Evolutionary conservation across 2,888 invertebrate genomes (phyloP).

Genomic region (Thecophora atra): DNA sequence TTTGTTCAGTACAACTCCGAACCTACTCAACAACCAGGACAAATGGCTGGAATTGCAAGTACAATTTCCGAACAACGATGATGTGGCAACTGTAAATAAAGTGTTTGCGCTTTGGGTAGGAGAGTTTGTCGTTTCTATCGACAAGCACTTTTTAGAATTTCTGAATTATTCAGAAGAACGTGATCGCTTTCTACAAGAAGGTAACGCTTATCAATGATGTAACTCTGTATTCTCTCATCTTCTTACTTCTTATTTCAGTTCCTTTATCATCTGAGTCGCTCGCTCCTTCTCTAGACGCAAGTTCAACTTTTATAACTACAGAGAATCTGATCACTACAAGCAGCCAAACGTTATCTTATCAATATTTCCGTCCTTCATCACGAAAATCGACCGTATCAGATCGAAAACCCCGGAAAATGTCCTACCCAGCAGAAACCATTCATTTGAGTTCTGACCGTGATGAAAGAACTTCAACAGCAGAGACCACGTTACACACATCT

Average conservation of each 20-base stretch:
- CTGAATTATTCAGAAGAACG: constrained; percentile 47
- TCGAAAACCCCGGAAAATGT: constrained; percentile 51
- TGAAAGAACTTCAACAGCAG: constrained; percentile 48
- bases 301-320: background rate
- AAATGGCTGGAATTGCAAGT: constrained; percentile 59
- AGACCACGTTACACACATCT: constrained; percentile 27
- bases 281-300: background rate
- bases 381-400: constrained; percentile 50
- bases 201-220: background rate
- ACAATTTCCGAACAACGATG: constrained; percentile 44
- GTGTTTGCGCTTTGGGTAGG: constrained; percentile 58
- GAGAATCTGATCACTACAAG: background rate
- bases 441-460: constrained; percentile 65
- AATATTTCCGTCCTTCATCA: constrained; percentile 49
- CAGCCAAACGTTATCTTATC: constrained; percentile 29
- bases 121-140: constrained; percentile 50
- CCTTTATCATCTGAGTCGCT: background rate
- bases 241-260: background rate
- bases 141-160: constrained; percentile 56
- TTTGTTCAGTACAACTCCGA: constrained; percentile 36
- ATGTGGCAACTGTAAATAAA: constrained; percentile 24
- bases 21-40: constrained; percentile 45
- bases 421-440: constrained; percentile 62
- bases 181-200: background rate
- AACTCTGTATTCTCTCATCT: background rate